These are phyloP conservation scores for Albula glossodonta DNA, from an alignment of 2,113 vertebrate genomes.

Conservation along the genomic window DNA sequence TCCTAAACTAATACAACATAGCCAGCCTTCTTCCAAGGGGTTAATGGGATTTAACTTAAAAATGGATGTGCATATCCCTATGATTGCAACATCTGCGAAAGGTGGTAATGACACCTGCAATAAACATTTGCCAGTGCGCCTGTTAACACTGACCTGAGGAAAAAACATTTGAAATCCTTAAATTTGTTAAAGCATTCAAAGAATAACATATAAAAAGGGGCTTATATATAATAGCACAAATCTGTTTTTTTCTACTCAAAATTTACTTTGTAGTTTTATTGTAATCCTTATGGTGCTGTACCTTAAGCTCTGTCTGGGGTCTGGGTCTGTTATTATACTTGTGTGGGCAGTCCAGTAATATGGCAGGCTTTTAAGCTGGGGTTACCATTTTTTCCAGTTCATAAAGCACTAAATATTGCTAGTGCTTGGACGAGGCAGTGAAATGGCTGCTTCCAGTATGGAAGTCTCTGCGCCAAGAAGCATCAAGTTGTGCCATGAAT, in stretches of 20 bases:
- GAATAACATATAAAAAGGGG: neutral
- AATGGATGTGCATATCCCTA: neutral
- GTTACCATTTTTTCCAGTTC: constrained; percentile 14
- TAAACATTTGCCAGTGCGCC: neutral
- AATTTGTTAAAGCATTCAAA: constrained; percentile 12
- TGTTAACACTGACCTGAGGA: constrained; percentile 9
- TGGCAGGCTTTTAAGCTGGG: neutral
- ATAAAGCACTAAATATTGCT: constrained; percentile 20
- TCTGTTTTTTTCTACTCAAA: neutral
- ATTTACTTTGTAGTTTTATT: constrained; percentile 2
- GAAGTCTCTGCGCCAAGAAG: neutral
- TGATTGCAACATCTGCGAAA: constrained; percentile 5
- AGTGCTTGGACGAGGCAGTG: constrained; percentile 1
- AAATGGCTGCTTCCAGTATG: neutral
- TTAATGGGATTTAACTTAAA: neutral
- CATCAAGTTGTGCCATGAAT: constrained; percentile 20
- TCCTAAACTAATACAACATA: neutral
- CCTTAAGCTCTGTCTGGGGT: neutral
- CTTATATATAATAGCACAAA: neutral
- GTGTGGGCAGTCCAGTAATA: constrained; percentile 15
- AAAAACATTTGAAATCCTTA: neutral
- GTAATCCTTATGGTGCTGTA: constrained; percentile 4
- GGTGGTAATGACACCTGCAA: neutral
- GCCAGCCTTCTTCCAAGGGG: neutral
- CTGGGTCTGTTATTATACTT: constrained; percentile 18